Evolutionary conservation across 2,113 vertebrate species (phyloP).

Genomic region (Rissa tridactyla): DNA sequence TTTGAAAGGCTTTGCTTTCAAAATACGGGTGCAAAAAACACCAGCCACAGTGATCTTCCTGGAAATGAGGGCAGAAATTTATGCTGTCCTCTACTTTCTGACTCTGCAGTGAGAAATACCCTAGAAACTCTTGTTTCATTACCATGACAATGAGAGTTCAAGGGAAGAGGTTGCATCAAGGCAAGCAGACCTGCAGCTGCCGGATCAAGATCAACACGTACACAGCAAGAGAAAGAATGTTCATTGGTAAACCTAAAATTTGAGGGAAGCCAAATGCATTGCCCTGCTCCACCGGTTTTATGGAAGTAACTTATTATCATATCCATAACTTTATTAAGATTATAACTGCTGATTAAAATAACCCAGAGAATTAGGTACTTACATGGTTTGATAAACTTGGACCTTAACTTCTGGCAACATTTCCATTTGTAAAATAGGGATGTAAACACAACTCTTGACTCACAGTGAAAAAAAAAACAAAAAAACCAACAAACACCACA

Average conservation of each 20-base stretch:
- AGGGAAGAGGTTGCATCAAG: neutral
- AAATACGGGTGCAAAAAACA: neutral
- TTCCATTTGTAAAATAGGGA: neutral
- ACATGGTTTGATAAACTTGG: neutral
- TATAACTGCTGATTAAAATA: neutral
- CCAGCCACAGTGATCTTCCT: neutral
- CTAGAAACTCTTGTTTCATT: neutral
- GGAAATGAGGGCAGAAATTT: neutral
- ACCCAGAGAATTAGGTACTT: neutral
- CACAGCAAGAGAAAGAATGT: neutral
- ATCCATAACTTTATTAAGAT: neutral
- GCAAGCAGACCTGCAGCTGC: neutral
- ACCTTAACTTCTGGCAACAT: neutral
- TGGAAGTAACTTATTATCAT: neutral
- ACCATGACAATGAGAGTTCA: neutral
- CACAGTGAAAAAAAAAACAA: neutral
- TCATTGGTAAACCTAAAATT: neutral
- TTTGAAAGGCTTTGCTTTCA: neutral
- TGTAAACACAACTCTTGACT: neutral
- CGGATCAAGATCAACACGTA: neutral
- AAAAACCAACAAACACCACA: too few relatives aligned
- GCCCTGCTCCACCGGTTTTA: neutral
- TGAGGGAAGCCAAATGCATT: neutral
- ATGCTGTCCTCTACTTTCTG: neutral
- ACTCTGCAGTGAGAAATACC: neutral